Percentiles rank a stretch among this genome's conserved stretches.
These are phyloP conservation scores for Anthonomus grandis DNA, from an alignment of 1,140 invertebrate species.

Conservation along the genomic window DNA sequence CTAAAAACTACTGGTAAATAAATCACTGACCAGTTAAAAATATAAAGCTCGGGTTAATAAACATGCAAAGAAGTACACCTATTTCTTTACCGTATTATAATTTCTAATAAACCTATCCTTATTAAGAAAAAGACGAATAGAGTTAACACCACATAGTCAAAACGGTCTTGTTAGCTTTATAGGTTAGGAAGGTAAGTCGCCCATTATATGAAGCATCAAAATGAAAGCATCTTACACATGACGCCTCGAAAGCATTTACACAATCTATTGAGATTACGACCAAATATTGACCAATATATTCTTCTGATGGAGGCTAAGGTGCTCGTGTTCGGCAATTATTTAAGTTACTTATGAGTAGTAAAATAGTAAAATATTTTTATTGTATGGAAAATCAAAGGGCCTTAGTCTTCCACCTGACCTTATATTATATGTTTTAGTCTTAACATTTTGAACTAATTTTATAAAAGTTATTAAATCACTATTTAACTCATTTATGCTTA, in stretches of 20 bases:
- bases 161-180: neutral
- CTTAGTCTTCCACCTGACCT: neutral
- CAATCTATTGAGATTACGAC: constrained; percentile 21
- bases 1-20: no score
- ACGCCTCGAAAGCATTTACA: constrained; percentile 26
- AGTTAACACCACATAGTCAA: no score
- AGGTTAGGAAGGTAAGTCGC: neutral
- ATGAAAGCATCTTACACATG: constrained; percentile 24
- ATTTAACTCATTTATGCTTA: no score
- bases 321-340: constrained; percentile 25
- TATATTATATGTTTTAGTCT: constrained; percentile 23
- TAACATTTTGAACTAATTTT: no score
- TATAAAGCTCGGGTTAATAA: no score
- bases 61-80: no score
- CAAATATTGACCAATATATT: constrained; percentile 34
- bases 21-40: no score
- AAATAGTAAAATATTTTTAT: constrained; percentile 30
- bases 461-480: no score
- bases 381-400: neutral
- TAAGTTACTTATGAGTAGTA: constrained; percentile 31
- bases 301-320: constrained; percentile 28
- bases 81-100: neutral
- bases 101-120: neutral
- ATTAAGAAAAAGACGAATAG: neutral
- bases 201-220: neutral